Conservation (phyloP, 1,140 invertebrate species). For the Drosophila lini region DNA sequence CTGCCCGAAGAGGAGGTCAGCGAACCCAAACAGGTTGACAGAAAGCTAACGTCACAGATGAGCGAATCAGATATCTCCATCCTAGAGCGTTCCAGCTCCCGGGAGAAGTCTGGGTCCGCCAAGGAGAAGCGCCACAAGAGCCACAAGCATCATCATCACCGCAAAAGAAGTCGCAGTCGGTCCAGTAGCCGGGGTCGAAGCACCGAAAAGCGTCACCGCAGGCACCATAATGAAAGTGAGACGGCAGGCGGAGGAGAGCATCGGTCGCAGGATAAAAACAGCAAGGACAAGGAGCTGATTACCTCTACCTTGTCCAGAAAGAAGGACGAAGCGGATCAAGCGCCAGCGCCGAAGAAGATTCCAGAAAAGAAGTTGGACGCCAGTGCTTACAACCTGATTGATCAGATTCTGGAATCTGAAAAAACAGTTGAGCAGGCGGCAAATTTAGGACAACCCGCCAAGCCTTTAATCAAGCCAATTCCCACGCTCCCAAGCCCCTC, state of each 20-base stretch:
- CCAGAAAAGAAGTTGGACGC: slow-evolving; percentile 50
- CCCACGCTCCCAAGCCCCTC: slow-evolving; percentile 11
- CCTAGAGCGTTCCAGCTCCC: slow-evolving; percentile 32
- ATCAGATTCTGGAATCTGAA: slow-evolving; percentile 78
- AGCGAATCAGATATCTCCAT: slow-evolving; percentile 27
- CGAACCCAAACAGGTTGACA: slow-evolving; percentile 67
- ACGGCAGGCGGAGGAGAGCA: slow-evolving; percentile 33
- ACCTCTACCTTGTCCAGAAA: background rate
- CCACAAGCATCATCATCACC: slow-evolving; percentile 66
- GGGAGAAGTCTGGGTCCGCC: slow-evolving; percentile 37
- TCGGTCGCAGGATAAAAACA: slow-evolving; percentile 29
- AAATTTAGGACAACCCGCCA: slow-evolving; percentile 61
- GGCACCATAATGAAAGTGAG: slow-evolving; percentile 79
- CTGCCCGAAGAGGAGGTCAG: slow-evolving; percentile 84
- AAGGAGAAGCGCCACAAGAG: slow-evolving; percentile 77
- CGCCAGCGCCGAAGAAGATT: slow-evolving; percentile 34
- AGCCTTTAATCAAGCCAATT: slow-evolving; percentile 17
- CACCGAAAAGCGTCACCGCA: slow-evolving; percentile 78
- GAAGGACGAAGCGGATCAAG: slow-evolving; percentile 30
- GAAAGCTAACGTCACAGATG: slow-evolving; percentile 5
- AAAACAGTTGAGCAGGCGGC: slow-evolving; percentile 77
- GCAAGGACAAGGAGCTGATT: slow-evolving; percentile 24
- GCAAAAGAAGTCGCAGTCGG: slow-evolving; percentile 77
- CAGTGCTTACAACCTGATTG: slow-evolving; percentile 66
- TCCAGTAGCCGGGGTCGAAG: slow-evolving; percentile 73